Base-by-base conservation (phyloP, 1,140 invertebrate genomes). In the Thaumatotibia leucotreta region DNA sequence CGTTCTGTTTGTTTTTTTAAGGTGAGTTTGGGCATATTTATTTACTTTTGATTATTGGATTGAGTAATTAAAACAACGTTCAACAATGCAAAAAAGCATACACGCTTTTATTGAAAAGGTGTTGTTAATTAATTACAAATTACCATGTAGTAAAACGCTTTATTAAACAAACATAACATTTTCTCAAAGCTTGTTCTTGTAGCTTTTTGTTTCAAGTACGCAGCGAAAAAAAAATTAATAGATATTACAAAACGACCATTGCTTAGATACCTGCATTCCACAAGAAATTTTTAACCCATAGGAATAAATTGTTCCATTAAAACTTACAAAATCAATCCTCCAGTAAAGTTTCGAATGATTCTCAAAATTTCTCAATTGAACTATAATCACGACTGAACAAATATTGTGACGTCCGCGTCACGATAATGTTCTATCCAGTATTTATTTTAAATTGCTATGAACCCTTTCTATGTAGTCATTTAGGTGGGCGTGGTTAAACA, bases 401-500 rank as follows among this genome's bases (percentile, higher is more conserved):
- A 58, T 14, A 58, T 58, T 58, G 20, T 58, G 52, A 58, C 52
- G 52, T 58, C 52, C 24, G 17, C 10, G 50, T 52, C 50, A 52
- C 50, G 50, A 52, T 52, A 50, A 22, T 6, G 49, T 10, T n/a
- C 22, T 24, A 58, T 27, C 23, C 65, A 65, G 64, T 70, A 74
- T 66, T 79, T 79, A 79, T 74, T 79, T 75, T 65, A 77, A 81
- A 79, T 79, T 77, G 69, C 77, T 64, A 68, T 74, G 77, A 75
- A 72, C 75, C 75, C 71, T 77, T 81, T 78, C 65, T 72, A 70
- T 76, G 64, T 66, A 77, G 74, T 79, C 80, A 77, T 81, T 73
- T 75, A 69, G 65, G 76, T 67, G 76, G 80, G 84, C 83, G 83
- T 83, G 82, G 74, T 67, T 63, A 83, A 84, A 88, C 80, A 88